Percentiles rank a stretch among this genome's conserved stretches.
Conservation (phyloP, 2,113 vertebrate species). For the Hymenochirus boettgeri region DNA sequence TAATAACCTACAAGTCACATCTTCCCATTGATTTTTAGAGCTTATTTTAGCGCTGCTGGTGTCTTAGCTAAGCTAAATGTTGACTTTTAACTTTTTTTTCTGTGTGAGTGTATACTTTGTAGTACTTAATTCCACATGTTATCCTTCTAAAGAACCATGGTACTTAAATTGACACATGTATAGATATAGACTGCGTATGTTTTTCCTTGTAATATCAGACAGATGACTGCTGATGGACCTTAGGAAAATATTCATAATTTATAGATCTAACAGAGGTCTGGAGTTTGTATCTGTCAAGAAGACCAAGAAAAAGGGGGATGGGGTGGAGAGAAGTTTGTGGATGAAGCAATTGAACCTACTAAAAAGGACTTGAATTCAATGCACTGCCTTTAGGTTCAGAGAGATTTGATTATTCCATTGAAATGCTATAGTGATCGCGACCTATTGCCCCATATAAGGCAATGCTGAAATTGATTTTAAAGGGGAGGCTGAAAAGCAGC, state of each 20-base stretch:
- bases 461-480: too few species aligned
- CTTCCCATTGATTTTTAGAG: too few species aligned
- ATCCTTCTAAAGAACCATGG: too few species aligned
- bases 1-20: too few species aligned
- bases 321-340: slow-evolving; percentile 51
- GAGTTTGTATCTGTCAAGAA: slow-evolving; percentile 68
- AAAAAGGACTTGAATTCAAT: slow-evolving; percentile 55
- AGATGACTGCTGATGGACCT: slow-evolving; percentile 43
- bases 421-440: slow-evolving; percentile 31
- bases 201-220: background rate
- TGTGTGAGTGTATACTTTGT: too few species aligned
- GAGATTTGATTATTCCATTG: slow-evolving; percentile 33
- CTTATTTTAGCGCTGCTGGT: too few species aligned
- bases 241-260: slow-evolving; percentile 58
- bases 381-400: slow-evolving; percentile 37
- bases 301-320: slow-evolving; percentile 50
- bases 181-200: background rate
- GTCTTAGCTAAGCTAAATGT: too few species aligned
- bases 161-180: background rate
- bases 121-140: too few species aligned
- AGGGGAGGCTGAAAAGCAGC: too few species aligned
- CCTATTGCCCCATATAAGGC: too few species aligned
- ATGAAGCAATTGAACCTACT: slow-evolving; percentile 54
- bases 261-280: slow-evolving; percentile 54
- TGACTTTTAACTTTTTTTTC: too few species aligned